phyloP scores from a whole-genome alignment of 2,113 vertebrate genomes.

The Dipodomys spectabilis region DNA sequence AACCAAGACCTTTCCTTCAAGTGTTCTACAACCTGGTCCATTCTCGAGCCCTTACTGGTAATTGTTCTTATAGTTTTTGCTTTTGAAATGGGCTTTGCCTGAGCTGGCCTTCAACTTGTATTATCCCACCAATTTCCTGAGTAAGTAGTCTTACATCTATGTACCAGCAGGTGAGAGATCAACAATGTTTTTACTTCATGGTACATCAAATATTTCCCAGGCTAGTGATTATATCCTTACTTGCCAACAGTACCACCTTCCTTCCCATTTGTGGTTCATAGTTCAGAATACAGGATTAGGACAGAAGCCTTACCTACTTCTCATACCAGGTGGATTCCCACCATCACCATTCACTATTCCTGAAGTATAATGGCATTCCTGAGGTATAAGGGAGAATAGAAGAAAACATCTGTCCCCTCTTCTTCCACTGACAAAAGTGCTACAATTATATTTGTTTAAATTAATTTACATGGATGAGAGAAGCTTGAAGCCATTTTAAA shows the following conservation, averaged over 20 bases:
- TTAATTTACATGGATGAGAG: slow-evolving; percentile 23
- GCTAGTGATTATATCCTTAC: slow-evolving; percentile 38
- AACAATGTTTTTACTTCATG: slow-evolving; percentile 62
- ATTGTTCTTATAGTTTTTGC: too few species aligned
- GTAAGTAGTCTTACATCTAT: too few species aligned
- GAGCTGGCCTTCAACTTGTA: too few species aligned
- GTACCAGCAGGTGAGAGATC: too few species aligned
- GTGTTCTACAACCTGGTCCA: too few species aligned
- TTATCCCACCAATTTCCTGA: too few species aligned
- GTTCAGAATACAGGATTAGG: slow-evolving; percentile 5
- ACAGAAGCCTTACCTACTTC: too few species aligned
- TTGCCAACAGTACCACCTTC: not conserved
- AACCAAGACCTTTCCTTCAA: too few species aligned
- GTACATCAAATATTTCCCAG: slow-evolving; percentile 57
- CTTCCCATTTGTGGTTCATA: not conserved
- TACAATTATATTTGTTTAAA: not conserved
- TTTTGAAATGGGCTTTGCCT: too few species aligned
- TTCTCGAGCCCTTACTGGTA: too few species aligned
- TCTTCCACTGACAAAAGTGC: not conserved
- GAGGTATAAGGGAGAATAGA: not conserved
- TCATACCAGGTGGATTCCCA: too few species aligned
- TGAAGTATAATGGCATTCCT: not conserved
- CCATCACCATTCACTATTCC: not conserved
- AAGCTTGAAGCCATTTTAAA: slow-evolving; percentile 75
- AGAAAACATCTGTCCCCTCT: not conserved